Evolutionary conservation across 2,113 vertebrate genomes (phyloP).

Genomic region (Oryzias woworae): DNA sequence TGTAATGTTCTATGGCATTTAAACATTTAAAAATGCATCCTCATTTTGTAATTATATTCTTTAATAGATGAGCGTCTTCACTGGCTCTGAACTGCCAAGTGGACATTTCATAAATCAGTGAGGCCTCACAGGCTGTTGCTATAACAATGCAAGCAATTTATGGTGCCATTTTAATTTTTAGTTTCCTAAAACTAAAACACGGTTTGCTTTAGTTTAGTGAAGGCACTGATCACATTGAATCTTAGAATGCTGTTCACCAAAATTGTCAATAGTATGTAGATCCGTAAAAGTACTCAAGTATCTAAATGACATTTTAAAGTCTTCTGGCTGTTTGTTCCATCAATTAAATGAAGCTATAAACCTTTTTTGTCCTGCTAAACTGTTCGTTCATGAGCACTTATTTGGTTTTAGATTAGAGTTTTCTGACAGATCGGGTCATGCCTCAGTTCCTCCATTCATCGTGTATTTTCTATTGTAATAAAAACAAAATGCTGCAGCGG

Average conservation of each 20-base stretch:
- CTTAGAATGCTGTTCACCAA: slow-evolving; percentile 54
- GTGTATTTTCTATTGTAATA: slow-evolving; percentile 20
- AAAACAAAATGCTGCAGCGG: slow-evolving; percentile 29
- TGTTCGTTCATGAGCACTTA: slow-evolving; percentile 48
- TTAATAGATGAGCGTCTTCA: slow-evolving; percentile 12
- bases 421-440: slow-evolving; percentile 50
- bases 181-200: slow-evolving; percentile 31
- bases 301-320: slow-evolving; percentile 29
- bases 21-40: slow-evolving; percentile 18
- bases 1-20: slow-evolving; percentile 3
- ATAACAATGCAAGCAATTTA: slow-evolving; percentile 26
- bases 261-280: slow-evolving; percentile 49
- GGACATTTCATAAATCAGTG: slow-evolving; percentile 12
- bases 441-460: slow-evolving; percentile 41
- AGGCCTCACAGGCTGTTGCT: slow-evolving; percentile 28
- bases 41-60: neutral
- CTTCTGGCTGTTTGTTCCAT: slow-evolving; percentile 24
- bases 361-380: slow-evolving; percentile 36
- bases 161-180: slow-evolving; percentile 40
- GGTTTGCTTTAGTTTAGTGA: slow-evolving; percentile 41
- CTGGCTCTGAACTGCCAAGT: slow-evolving; percentile 17
- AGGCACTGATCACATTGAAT: slow-evolving; percentile 48
- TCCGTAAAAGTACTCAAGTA: slow-evolving; percentile 51
- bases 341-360: slow-evolving; percentile 23
- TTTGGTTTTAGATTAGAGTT: slow-evolving; percentile 52